phyloP scores from a whole-genome alignment of 2,888 invertebrate species.

The Coronaproctus castanopsis region DNA sequence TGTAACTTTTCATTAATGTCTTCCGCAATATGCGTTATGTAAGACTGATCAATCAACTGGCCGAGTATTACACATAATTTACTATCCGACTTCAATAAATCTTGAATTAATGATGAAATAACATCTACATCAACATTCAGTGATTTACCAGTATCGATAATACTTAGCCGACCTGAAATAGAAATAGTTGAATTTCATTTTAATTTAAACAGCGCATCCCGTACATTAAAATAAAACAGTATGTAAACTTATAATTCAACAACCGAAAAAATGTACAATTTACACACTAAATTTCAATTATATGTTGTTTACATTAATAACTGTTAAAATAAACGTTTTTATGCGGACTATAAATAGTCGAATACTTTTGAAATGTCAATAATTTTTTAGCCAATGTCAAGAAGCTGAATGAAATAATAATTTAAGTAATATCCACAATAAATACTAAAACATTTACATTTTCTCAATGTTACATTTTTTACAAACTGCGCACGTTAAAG shows the following conservation, averaged over 20 bases:
- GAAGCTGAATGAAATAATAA: too few relatives aligned
- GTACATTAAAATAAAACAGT: neutral
- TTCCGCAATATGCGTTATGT: constrained; percentile 58
- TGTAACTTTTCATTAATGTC: constrained; percentile 85
- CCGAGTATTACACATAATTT: constrained; percentile 57
- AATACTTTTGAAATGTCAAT: too few relatives aligned
- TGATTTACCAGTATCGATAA: constrained; percentile 68
- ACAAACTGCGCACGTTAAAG: too few relatives aligned
- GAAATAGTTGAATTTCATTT: too few relatives aligned
- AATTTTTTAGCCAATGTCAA: too few relatives aligned
- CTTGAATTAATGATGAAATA: constrained; percentile 42
- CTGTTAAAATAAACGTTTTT: too few relatives aligned
- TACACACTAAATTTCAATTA: neutral
- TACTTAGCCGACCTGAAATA: constrained; percentile 52
- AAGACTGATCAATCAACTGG: constrained; percentile 68
- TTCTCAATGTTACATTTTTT: too few relatives aligned
- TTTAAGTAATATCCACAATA: too few relatives aligned
- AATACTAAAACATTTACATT: too few relatives aligned
- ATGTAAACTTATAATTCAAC: neutral
- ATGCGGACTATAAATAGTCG: too few relatives aligned
- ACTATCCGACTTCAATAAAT: constrained; percentile 49
- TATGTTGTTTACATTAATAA: neutral
- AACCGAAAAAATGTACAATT: neutral
- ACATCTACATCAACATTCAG: constrained; percentile 75
- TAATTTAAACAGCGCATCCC: neutral